Base-by-base conservation (phyloP, 2,888 invertebrate genomes). In the Drosophila subsilvestris region DNA sequence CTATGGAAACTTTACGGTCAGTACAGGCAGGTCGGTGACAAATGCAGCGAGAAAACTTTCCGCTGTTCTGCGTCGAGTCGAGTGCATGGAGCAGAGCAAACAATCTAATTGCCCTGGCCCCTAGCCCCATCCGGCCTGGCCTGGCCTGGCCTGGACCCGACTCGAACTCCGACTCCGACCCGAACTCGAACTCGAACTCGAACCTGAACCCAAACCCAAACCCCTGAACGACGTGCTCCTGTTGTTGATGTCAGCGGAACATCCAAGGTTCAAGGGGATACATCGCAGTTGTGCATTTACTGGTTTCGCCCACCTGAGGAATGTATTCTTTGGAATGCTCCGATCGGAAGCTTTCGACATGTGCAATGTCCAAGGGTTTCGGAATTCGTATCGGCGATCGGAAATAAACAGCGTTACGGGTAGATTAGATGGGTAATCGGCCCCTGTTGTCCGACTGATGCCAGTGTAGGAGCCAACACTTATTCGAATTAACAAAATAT, bases 191-290 rank as follows among this genome's bases (percentile, higher is more conserved):
- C 10, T 14, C 20, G 10, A 62, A 48, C 42, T n/a, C 25, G 0
- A 61, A 20, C 10, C 14, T 17, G 12, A 43, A 58, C 37, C 54
- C 57, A 47, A 45, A 55, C 27, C 29, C 8, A 29, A 14, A 37
- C 37, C 14, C 37, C 37, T 37, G 37, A 27, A 27, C 25, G 45
- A 9, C 29, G 25, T 47, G 29, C 72, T 69, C 42, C 60, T 61
- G 68, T 67, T 56, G 45, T 67, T 56, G 45, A 68, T 37, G 51
- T 51, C 57, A 50, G 18, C 44, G 27, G 8, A 14, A 42, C 63
- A 67, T 29, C 72, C 75, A 76, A 86, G 37, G 86, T 85, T 71
- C 85, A 81, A 81, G 85, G 72, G 48, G 63, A 32, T 25, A 48
- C 42, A 56, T 18, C 14, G 7, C 18, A 14, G 25, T 6, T n/a